phyloP scores from a whole-genome alignment of 2,888 invertebrate genomes.

The Sturmia bella region DNA sequence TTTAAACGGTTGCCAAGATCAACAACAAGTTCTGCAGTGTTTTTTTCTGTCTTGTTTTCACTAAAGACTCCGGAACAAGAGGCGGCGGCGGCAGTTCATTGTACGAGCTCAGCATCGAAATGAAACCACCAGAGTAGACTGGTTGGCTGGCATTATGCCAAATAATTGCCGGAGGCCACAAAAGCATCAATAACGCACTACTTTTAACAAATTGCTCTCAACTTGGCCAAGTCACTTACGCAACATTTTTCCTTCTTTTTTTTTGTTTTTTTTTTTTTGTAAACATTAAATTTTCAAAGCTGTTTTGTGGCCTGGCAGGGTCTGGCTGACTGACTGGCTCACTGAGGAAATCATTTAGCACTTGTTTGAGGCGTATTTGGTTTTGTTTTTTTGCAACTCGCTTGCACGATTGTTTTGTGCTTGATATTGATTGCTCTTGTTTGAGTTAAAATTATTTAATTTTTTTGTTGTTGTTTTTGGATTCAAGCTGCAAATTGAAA shows the following conservation, averaged over 20 bases:
- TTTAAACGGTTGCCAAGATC: constrained; percentile 24
- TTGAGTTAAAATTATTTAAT: neutral
- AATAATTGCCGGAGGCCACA: neutral
- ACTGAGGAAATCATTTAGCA: constrained; percentile 46
- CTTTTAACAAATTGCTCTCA: constrained; percentile 12
- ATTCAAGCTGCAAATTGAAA: constrained; percentile 28
- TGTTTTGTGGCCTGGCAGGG: neutral
- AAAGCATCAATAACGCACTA: constrained; percentile 50
- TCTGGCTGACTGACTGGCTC: neutral
- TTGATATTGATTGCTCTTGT: constrained; percentile 63
- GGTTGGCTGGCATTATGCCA: constrained; percentile 52
- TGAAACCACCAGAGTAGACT: constrained; percentile 20
- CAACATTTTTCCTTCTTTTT: too few relatives aligned
- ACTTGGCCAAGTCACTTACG: constrained; percentile 62
- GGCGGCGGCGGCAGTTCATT: constrained; percentile 37
- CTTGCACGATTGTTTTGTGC: constrained; percentile 28
- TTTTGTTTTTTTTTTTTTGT: too few relatives aligned
- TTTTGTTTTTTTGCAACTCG: neutral
- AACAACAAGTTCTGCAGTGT: constrained; percentile 44
- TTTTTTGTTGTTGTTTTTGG: constrained; percentile 23
- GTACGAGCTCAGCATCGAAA: constrained; percentile 36
- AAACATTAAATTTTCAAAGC: constrained; percentile 2
- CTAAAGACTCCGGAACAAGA: neutral
- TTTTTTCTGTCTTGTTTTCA: neutral
- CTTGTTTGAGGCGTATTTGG: constrained; percentile 15